phyloP scores from a whole-genome alignment of 2,797 vertebrate species.

The Telmatherina bonti region DNA sequence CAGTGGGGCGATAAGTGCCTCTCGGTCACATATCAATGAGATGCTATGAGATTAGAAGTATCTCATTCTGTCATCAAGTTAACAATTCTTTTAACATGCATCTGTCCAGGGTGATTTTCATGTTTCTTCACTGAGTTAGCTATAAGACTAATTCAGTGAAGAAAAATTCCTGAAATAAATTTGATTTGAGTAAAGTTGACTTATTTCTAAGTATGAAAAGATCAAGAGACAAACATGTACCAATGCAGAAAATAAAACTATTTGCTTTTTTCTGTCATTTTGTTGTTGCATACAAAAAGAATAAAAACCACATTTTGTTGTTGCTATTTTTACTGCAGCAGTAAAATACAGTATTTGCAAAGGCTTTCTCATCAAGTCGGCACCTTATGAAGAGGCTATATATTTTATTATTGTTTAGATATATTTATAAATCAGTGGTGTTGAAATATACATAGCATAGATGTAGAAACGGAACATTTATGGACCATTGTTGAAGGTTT shows the following conservation, averaged over 20 bases:
- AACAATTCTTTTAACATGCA: neutral
- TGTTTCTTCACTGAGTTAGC: neutral
- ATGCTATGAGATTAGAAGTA: constrained; percentile 35
- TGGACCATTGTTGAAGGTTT: constrained; percentile 38
- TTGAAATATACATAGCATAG: neutral
- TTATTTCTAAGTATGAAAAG: neutral
- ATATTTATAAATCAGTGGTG: constrained; percentile 8
- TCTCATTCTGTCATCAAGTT: constrained; percentile 18
- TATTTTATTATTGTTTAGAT: neutral
- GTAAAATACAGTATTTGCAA: neutral
- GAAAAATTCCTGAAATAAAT: neutral
- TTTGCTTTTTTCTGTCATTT: neutral
- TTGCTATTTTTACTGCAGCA: neutral
- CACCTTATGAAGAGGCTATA: neutral
- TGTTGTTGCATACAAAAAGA: neutral
- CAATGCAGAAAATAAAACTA: neutral
- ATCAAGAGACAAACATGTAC: neutral
- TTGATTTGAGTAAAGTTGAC: neutral
- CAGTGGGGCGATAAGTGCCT: constrained; percentile 71
- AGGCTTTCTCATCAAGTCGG: neutral
- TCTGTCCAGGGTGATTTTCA: neutral
- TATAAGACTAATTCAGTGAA: neutral
- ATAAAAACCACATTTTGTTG: neutral
- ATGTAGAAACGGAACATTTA: constrained; percentile 17
- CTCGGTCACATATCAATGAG: constrained; percentile 62